Evolutionary conservation across 2,797 vertebrate genomes (phyloP).

Genomic region (Acanthiza pusilla): DNA sequence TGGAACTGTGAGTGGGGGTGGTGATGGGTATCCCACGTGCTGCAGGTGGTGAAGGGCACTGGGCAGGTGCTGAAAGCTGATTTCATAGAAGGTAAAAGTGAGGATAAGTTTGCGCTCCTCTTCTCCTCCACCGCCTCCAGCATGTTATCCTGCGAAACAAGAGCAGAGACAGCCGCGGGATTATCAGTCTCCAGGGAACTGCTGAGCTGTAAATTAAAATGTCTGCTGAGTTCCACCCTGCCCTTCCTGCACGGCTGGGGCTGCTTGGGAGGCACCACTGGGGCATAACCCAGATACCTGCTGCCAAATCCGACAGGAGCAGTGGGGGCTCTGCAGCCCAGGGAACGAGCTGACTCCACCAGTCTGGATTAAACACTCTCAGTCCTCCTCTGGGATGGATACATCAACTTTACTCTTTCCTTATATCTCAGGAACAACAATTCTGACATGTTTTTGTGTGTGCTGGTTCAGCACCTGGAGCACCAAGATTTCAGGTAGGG

Average conservation of each 20-base stretch:
- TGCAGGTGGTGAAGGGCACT: background rate
- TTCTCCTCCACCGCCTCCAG: conserved; percentile 48
- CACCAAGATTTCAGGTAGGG: background rate
- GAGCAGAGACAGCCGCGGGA: conserved; percentile 17
- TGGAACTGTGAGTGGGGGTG: background rate
- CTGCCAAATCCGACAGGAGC: background rate
- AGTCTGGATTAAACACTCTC: background rate
- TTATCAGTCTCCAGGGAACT: background rate
- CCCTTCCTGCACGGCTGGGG: background rate
- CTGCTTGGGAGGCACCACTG: background rate
- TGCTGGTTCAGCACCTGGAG: background rate
- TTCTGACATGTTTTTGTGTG: fast-evolving
- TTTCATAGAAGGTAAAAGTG: conserved; percentile 10
- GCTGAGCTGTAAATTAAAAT: conserved; percentile 27
- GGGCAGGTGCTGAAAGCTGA: background rate
- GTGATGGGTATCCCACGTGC: background rate
- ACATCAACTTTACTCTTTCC: background rate
- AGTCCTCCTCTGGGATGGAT: background rate
- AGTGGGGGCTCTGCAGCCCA: background rate
- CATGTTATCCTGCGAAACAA: background rate
- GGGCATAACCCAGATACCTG: background rate
- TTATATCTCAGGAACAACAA: background rate
- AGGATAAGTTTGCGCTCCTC: conserved; percentile 3
- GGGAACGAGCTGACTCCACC: background rate
- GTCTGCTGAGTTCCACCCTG: background rate